These are phyloP conservation scores for Hemicentrotus pulcherrimus DNA, from an alignment of 35 echinoderm and acorn worm species.

Conservation along the genomic window DNA sequence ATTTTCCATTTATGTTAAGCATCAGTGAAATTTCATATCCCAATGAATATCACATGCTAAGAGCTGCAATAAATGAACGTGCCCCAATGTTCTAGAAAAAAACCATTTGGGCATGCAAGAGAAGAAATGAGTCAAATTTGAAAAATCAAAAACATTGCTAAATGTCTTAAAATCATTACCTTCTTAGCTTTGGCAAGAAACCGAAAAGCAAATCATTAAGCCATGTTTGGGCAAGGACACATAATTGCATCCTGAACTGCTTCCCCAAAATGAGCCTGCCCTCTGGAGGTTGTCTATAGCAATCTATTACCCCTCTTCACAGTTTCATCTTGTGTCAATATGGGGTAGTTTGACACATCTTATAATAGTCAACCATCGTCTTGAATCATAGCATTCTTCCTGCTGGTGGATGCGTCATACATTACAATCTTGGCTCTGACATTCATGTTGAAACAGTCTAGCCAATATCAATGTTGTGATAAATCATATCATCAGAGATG, in stretches of 20 bases:
- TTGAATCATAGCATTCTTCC: background rate
- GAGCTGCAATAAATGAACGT: no score
- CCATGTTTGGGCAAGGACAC: background rate
- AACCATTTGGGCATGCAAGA: no score
- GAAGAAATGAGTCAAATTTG: no score
- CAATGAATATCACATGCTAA: no score
- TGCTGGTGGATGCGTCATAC: background rate
- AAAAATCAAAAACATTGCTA: no score
- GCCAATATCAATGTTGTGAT: slow-evolving; percentile 2
- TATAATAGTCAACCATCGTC: background rate
- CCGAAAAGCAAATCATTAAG: background rate
- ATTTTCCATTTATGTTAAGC: no score
- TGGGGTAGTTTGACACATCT: background rate
- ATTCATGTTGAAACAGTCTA: background rate
- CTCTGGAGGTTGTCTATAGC: background rate
- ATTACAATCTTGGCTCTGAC: slow-evolving; percentile 11
- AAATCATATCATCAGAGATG: background rate
- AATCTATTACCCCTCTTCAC: background rate
- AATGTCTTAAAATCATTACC: no score
- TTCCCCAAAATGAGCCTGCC: background rate
- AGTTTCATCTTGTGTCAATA: background rate
- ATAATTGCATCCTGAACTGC: background rate
- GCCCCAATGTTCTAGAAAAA: no score
- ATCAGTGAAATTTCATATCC: no score
- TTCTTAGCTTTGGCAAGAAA: no score